A percentile compares a stretch with the other conserved stretches of the same genome.
These are phyloP conservation scores for Physeter macrocephalus DNA, from an alignment of 2,113 vertebrate species.

Conservation along the genomic window DNA sequence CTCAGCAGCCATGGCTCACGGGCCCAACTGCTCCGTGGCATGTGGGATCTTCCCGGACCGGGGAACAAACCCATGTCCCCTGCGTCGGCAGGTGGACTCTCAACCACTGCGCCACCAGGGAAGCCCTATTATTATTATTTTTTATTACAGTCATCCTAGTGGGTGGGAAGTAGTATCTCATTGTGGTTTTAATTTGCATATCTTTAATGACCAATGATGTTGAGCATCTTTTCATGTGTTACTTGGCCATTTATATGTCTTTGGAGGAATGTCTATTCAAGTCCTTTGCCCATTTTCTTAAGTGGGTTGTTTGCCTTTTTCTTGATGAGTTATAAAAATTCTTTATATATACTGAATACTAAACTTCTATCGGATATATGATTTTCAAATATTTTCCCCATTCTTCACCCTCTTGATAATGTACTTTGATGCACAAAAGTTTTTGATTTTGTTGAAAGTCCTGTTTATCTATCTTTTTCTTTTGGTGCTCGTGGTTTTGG, in stretches of 20 bases:
- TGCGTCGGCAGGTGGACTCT: no score
- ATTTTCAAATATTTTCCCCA: conserved; percentile 5
- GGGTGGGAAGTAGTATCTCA: not conserved
- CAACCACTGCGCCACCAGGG: no score
- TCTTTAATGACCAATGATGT: not conserved
- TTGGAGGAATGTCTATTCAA: not conserved
- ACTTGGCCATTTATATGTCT: not conserved
- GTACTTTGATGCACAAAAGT: not conserved
- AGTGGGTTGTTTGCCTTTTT: not conserved
- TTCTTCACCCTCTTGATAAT: not conserved
- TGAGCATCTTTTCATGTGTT: not conserved
- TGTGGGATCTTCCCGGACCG: no score
- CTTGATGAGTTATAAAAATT: not conserved
- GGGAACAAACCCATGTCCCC: no score
- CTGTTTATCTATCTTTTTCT: not conserved
- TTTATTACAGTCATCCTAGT: not conserved
- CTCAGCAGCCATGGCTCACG: no score
- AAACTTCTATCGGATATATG: not conserved
- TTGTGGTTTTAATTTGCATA: not conserved
- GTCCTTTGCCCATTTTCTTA: not conserved
- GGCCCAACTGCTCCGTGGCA: no score
- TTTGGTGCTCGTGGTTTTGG: not conserved
- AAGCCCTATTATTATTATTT: not conserved
- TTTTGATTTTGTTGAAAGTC: not conserved
- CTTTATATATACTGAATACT: not conserved